Evolutionary conservation across 2,113 vertebrate species (phyloP).

Genomic region (Phylloscopus trochiloides): DNA sequence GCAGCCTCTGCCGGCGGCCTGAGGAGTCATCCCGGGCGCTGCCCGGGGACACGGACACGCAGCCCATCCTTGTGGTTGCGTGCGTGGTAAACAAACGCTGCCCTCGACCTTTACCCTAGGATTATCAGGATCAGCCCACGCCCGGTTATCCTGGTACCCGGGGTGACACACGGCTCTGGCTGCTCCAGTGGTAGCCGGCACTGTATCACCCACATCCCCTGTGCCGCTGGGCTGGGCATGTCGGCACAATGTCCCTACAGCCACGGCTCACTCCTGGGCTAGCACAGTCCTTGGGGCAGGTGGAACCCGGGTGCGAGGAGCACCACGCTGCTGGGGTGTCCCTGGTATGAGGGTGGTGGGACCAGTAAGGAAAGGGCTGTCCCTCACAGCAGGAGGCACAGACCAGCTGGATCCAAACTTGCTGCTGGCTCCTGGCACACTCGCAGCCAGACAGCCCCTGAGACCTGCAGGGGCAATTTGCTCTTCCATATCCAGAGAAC

Average conservation of each 20-base stretch:
- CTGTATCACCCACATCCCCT: fast-evolving
- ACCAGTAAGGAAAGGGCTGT: not conserved
- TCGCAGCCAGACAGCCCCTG: fast-evolving
- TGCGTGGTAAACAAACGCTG: not conserved
- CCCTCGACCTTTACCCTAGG: not conserved
- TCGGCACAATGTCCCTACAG: fast-evolving
- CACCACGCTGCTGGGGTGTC: fast-evolving
- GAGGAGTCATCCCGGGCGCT: fast-evolving
- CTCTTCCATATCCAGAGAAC: not conserved
- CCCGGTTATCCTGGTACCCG: not conserved
- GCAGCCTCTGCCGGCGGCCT: fast-evolving
- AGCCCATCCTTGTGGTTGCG: fast-evolving
- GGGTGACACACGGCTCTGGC: fast-evolving
- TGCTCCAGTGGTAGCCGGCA: not conserved
- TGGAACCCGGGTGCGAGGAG: fast-evolving
- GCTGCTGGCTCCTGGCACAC: not conserved
- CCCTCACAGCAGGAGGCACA: not conserved
- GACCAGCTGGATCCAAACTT: not conserved
- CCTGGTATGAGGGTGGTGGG: not conserved
- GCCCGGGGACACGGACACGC: not conserved
- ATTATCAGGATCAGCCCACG: not conserved
- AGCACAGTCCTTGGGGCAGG: fast-evolving
- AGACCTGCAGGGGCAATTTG: not conserved
- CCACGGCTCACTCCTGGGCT: fast-evolving
- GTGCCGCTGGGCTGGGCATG: not conserved